Percentiles rank a stretch among this genome's conserved stretches.
These are phyloP conservation scores for Poecilia velifera DNA, from an alignment of 2,797 vertebrate genomes.

Conservation along the genomic window DNA sequence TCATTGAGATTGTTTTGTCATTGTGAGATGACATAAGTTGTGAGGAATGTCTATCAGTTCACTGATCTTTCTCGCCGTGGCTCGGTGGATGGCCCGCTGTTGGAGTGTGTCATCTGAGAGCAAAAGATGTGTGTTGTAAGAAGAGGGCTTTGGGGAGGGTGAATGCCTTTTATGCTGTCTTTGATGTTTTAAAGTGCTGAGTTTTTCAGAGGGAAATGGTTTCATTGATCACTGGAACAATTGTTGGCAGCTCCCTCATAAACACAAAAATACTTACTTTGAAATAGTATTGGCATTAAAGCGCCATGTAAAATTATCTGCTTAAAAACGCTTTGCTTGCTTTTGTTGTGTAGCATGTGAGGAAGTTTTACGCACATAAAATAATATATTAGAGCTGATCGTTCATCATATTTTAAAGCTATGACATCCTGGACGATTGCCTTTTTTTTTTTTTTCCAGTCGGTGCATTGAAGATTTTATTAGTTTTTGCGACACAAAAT, in stretches of 20 bases:
- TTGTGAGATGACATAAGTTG: slow-evolving; percentile 74
- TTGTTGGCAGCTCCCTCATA: background rate
- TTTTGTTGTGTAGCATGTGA: background rate
- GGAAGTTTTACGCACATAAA: background rate
- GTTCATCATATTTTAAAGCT: background rate
- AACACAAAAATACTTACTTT: slow-evolving; percentile 39
- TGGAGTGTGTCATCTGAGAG: slow-evolving; percentile 69
- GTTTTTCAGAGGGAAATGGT: slow-evolving; percentile 55
- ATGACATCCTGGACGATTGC: background rate
- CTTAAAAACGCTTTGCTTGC: background rate
- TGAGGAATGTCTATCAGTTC: slow-evolving; percentile 78
- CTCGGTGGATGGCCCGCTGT: slow-evolving; percentile 50
- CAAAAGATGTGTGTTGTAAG: slow-evolving; percentile 75
- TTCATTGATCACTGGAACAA: slow-evolving; percentile 35
- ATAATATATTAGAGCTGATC: background rate
- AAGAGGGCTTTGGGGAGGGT: slow-evolving; percentile 57
- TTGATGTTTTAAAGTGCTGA: slow-evolving; percentile 75
- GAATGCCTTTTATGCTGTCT: slow-evolving; percentile 57
- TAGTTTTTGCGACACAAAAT: background rate
- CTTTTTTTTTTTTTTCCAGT: background rate
- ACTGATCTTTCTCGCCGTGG: slow-evolving; percentile 71
- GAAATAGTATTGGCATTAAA: background rate
- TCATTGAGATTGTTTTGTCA: slow-evolving; percentile 67
- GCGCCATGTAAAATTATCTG: background rate
- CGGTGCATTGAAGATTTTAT: background rate